Base-by-base conservation (phyloP, 2,113 vertebrate species). In the Muscicapa adusta region DNA sequence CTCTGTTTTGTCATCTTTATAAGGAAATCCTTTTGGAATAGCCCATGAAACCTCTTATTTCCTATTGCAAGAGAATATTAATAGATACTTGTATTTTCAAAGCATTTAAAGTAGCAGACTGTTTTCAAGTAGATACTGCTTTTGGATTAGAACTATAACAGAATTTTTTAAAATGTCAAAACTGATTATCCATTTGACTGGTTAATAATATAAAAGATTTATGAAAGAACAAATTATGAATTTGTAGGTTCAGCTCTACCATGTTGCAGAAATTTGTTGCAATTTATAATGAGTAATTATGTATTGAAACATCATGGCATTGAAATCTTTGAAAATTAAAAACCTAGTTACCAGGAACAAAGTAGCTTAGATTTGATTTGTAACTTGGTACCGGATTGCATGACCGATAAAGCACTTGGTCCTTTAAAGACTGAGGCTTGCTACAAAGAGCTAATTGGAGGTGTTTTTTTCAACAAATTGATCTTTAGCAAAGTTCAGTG, bases 331-430 rank as follows among this genome's bases (percentile, higher is more conserved):
- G 48, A 87, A 83, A 68, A 79, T 83, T 48, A 51, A 89, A 85
- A 56, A 12, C 19, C 17, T 57, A 17, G 36, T 23, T 72, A 88
- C 0, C 3, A 75, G 33, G 8, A 85, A 26, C 0, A 0, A 84
- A 36, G 29, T 47, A 24, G 6, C 56, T 78, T 67, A 42, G 17
- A 42, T 71, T 73, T 53, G 19, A 13, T 20, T 86, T 77, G 19
- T 80, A 70, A 34, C 12, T 91, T 24, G 14, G 7, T 91, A 19
- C 61, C 67, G 24, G 51, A 56, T n/a, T 84, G 29, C 19, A 15
- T 67, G 78, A 42, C 34, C 62, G 20, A 76, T 87, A 61, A 84
- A 66, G 10, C 33, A 62, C 23, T 65, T 62, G 22, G 28, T 57
- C 20, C 51, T 91, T 91, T 72, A 29, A 63, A 85, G 60, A 66